Base-by-base conservation (phyloP, 30 jellyfish, hydroid and myxozoan species). In the Nemopilema nomurai region DNA sequence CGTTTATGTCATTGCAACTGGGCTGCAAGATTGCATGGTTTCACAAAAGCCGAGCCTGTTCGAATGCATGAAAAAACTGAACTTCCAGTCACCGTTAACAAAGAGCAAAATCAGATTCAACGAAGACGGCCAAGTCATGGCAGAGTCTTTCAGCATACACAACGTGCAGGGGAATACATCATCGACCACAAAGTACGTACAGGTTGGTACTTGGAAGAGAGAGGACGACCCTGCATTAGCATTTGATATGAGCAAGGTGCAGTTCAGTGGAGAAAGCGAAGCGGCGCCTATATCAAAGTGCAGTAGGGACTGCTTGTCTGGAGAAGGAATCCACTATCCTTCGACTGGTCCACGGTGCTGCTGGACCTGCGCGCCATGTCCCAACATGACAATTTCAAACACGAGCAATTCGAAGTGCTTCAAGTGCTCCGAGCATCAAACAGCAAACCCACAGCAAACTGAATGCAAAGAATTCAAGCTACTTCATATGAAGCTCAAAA, bases 301-400 rank as follows among this genome's bases (percentile, higher is more conserved):
- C 84, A 68, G 87, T 62, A 65, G 29, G 27, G 91, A 83, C 27
- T 95, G 99, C 63, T 67, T 67, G 7, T 88, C 92, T 26, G 97
- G 99, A 4, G 78, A 84, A 49, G 80, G 68, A n/a, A 74, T 84
- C 82, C n/a, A 26, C 20, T 77, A 65, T 22, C 89, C 90, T 18
- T 28, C n/a, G 18, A 79, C 20, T 4, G 89, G 80, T 0, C 88
- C 89, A 30, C 30, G 18, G 18, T 86, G 97, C 71, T 95, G 99
- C 69, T 95, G 99, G 99, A 64, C 80, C 8, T 95, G 99, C 62
- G 74, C 4, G 20, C 51, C 68, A 51, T 95, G 99, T 53, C 97
- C 97, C 9, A 82, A 87, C 71, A 64, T 28, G 52, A 83, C 97
- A 18, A 29, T 83, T 51, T 78, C 96, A 29, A 95, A 95, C 85